These are phyloP conservation scores for Nysson spinosus DNA, from an alignment of 2,888 invertebrate genomes.

Conservation along the genomic window DNA sequence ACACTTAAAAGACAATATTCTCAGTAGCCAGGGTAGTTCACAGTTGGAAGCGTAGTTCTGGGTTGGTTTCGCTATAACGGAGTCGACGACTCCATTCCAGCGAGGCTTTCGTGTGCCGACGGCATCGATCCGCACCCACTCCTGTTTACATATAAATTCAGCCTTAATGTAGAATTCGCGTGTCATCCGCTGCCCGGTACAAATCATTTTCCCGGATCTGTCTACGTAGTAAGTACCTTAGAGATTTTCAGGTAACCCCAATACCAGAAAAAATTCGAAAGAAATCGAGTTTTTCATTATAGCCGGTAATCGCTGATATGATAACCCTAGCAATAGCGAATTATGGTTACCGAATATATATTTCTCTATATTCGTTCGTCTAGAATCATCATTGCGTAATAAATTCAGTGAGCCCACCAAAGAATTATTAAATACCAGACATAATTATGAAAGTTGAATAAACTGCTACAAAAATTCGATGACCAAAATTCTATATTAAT, in stretches of 20 bases:
- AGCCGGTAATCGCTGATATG: no score
- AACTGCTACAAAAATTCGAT: no score
- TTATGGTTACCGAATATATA: no score
- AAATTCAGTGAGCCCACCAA: no score
- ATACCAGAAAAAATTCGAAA: not conserved
- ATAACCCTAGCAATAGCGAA: no score
- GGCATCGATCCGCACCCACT: constrained; percentile 45
- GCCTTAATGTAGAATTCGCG: constrained; percentile 69
- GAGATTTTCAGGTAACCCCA: constrained; percentile 1
- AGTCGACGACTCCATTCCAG: constrained; percentile 49
- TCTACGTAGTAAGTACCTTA: not conserved
- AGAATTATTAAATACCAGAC: no score
- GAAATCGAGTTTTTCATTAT: no score
- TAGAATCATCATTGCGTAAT: no score
- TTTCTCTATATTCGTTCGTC: no score
- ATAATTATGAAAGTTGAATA: no score
- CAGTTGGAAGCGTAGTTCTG: constrained; percentile 47
- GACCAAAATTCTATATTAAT: no score
- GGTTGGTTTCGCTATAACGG: constrained; percentile 45
- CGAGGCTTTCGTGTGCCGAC: constrained; percentile 27
- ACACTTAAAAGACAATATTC: constrained; percentile 57
- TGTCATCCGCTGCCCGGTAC: constrained; percentile 62
- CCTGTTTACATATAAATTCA: constrained; percentile 65
- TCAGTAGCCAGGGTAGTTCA: constrained; percentile 45
- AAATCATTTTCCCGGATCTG: constrained; percentile 57